Evolutionary conservation across 2,113 vertebrate species (phyloP), one percentile per base, ranked within the genome.

Genomic region (Malurus cyaneus): DNA sequence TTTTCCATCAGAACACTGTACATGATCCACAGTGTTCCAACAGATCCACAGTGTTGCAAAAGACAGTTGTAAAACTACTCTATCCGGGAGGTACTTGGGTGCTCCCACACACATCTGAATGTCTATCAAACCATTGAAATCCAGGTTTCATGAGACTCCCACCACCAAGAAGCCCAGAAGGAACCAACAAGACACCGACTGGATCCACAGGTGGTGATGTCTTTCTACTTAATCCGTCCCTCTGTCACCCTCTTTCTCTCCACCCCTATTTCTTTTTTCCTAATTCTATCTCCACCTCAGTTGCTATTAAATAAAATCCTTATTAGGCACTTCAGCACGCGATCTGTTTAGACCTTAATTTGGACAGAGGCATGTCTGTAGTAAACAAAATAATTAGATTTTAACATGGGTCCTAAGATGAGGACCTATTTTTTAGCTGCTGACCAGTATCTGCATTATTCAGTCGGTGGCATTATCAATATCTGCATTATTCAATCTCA

Each of bases 181-280:
- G 12, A 57, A 34, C 4, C 25, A 76, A 20, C 34, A 50, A 61
- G 25, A 42, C 8, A 11, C 8, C 62, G 53, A 23, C 14, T 69
- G 46, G 21, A 39, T 32, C 46, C n/a, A 39, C 1, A 4, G 6
- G 8, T 23, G 1, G 0, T 60, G 21, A 60, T 52, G 32, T 12
- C 14, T 86, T 77, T 36, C 32, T 36, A 18, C 7, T 44, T 32
- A 26, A 52, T 18, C 44, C 59, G 10, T 52, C 18, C 47, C 57
- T 64, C 29, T 56, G 41, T 12, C 44, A 11, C 31, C 36, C 13
- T 59, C 18, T 32, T 83, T 62, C 15, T 59, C 14, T 31, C 13
- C 19, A 36, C 2, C 6, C 21, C 9, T 18, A 39, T 39, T 5
- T 4, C 5, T 29, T 41, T 56, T 76, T 76, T 32, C 31, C 32